Base-by-base conservation (phyloP, 2,888 invertebrate species). In the Dryomyza anilis region DNA sequence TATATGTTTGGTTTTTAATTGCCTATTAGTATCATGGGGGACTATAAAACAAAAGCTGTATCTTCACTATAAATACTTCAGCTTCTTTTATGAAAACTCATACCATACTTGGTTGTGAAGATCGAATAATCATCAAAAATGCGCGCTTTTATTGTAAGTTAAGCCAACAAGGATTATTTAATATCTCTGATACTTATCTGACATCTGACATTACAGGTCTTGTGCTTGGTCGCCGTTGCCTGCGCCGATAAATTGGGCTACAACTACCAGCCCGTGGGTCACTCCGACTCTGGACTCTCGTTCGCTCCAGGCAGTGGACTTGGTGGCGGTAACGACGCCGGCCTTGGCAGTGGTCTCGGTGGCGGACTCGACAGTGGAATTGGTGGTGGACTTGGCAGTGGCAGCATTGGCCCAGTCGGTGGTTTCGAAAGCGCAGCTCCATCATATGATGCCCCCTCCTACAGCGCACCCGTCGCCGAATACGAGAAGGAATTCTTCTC, bases 401-500 rank as follows among this genome's bases (percentile, higher is more conserved):
- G 53, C 3, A 21, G 4, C 12, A 5, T 29, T 29, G 56, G 27
- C 50, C 39, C 70, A 66, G 69, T 66, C 48, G 55, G 57, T n/a
- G 19, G 64, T 43, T 36, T 43, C 55, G 39, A 63, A 10, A n/a
- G 45, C 21, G 57, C 57, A 33, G 25, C 53, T n/a, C 58, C 59
- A 29, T 25, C 53, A 23, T 30, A 36, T 57, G 27, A 36, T 21
- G 48, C 5, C n/a, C 69, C 74, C 6, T 65, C 70, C 53, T 72
- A 71, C 25, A 69, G 71, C 4, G 68, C 72, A 0, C 69, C 74
- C 0, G 69, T 66, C 45, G 62, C 71, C 0, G 73, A 74, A 33
- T 62, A 77, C 3, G 72, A 74, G 43, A 81, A 81, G 67, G 77
- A 81, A 67, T 80, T 75, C 68, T 78, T 73, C 50, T 72, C 74